Percentiles rank a stretch among this genome's conserved stretches.
Evolutionary conservation across 2,888 invertebrate genomes (phyloP).

Genomic region (Blomia tropicalis): DNA sequence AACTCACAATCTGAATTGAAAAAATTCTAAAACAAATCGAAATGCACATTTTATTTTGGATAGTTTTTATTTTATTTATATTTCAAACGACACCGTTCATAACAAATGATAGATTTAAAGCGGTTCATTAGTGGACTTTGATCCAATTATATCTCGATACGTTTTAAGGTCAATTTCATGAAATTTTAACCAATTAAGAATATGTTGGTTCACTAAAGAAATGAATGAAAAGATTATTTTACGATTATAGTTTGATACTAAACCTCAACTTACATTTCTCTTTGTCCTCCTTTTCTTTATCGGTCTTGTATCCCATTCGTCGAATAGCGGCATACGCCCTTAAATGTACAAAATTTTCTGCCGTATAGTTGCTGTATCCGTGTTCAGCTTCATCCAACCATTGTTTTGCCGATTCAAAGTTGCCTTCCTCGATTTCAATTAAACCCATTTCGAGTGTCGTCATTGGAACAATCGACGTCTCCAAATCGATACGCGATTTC

Average conservation of each 20-base stretch:
- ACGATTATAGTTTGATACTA: neutral
- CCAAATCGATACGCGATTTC: slow-evolving; percentile 5
- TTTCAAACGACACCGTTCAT: too few species aligned
- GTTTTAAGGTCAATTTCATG: slow-evolving; percentile 5
- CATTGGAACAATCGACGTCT: slow-evolving; percentile 22
- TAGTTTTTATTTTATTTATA: too few species aligned
- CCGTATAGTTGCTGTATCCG: slow-evolving; percentile 19
- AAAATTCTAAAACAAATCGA: too few species aligned
- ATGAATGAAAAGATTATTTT: neutral
- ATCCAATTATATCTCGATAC: slow-evolving; percentile 1
- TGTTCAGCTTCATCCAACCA: slow-evolving; percentile 22
- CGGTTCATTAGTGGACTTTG: too few species aligned
- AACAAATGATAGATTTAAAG: too few species aligned
- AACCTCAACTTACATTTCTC: neutral
- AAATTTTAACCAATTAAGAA: slow-evolving; percentile 1
- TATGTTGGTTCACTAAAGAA: slow-evolving; percentile 5
- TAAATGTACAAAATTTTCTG: slow-evolving; percentile 22
- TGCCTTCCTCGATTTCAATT: slow-evolving; percentile 13
- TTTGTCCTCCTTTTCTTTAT: slow-evolving; percentile 18
- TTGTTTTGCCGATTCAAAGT: slow-evolving; percentile 13
- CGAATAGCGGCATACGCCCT: slow-evolving; percentile 21
- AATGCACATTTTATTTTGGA: too few species aligned
- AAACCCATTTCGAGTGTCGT: slow-evolving; percentile 24
- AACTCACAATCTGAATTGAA: too few species aligned
- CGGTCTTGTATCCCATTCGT: slow-evolving; percentile 17